Percentiles rank a stretch among this genome's conserved stretches.
Conservation (phyloP, 2,797 vertebrate genomes). For the Geotrypetes seraphini region DNA sequence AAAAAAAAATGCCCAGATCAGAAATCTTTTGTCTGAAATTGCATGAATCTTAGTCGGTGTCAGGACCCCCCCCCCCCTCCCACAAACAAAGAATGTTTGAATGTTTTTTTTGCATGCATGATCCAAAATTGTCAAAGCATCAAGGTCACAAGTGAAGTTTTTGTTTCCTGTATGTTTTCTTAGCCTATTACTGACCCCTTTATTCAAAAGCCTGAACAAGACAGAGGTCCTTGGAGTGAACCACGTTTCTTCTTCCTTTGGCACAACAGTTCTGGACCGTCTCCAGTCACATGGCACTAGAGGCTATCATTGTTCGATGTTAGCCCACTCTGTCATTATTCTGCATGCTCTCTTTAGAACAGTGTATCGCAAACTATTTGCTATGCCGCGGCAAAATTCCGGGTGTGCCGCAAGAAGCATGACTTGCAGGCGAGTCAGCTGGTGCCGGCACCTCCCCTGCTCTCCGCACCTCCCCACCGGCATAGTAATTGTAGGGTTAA, state of each 20-base stretch:
- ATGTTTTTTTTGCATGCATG: conserved; percentile 57
- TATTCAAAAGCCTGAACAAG: conserved; percentile 4
- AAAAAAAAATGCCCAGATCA: conserved; percentile 31
- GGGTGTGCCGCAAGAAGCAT: no score
- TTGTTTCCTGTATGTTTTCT: conserved; percentile 26
- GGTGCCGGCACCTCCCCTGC: no score
- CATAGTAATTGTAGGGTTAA: no score
- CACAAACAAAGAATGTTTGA: conserved; percentile 39
- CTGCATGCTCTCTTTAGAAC: conserved; percentile 8
- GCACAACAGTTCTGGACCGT: conserved; percentile 2
- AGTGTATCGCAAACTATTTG: no score
- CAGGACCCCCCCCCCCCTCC: no score
- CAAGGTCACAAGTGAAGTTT: conserved; percentile 42
- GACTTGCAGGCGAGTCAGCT: no score
- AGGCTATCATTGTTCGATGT: conserved; percentile 5
- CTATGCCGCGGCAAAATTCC: no score
- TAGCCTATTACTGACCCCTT: conserved; percentile 19
- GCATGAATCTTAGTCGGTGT: conserved; percentile 39
- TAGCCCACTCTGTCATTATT: conserved; percentile 5
- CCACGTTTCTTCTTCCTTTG: conserved; percentile 19
- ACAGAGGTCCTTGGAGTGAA: conserved; percentile 3
- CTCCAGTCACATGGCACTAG: conserved; percentile 28
- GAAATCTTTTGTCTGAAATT: conserved; percentile 44
- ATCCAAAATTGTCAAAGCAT: conserved; percentile 69
- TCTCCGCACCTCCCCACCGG: no score